These are phyloP conservation scores for Actenoides hombroni DNA, from an alignment of 2,113 vertebrate species.

Conservation along the genomic window DNA sequence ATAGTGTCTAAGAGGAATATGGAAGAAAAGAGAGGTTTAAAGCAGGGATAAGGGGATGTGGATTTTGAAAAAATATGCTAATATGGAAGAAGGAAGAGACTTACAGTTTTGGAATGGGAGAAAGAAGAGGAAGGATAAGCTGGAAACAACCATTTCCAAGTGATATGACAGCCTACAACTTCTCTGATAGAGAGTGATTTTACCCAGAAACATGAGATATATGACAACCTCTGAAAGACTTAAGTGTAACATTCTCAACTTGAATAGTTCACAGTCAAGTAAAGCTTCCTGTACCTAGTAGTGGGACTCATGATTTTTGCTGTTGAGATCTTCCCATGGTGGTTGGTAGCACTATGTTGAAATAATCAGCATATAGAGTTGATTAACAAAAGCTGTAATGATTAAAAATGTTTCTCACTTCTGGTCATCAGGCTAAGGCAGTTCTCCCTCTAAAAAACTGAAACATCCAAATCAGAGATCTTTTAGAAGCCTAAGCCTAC, in stretches of 20 bases:
- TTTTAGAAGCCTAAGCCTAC: background rate
- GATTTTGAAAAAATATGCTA: background rate
- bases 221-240: background rate
- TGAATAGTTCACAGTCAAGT: background rate
- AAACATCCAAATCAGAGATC: background rate
- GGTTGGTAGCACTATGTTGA: fast-evolving
- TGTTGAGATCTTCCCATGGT: background rate
- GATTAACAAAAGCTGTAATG: background rate
- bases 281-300: background rate
- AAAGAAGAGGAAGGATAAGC: background rate
- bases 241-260: background rate
- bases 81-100: background rate
- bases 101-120: background rate
- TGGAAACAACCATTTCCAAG: background rate
- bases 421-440: background rate
- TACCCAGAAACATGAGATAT: background rate
- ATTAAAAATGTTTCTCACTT: background rate
- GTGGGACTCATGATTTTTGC: background rate
- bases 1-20: background rate
- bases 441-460: background rate
- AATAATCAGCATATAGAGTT: background rate
- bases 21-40: background rate
- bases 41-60: background rate
- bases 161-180: background rate
- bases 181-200: background rate